phyloP scores from a whole-genome alignment of 2,113 vertebrate genomes.

The Myiopsitta monachus region DNA sequence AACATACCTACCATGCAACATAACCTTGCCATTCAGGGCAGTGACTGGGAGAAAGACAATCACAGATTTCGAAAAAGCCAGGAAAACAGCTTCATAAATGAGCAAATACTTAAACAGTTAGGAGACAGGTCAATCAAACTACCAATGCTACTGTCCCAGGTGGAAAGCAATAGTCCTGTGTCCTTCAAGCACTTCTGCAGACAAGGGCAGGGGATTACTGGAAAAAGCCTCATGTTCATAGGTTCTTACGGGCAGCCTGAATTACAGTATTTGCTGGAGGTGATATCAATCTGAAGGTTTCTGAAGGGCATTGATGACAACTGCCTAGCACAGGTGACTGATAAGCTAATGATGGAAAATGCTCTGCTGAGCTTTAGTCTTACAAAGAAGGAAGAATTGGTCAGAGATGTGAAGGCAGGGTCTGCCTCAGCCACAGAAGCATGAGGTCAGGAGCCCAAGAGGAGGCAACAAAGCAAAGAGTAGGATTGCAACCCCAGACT shows the following conservation, averaged over 20 bases:
- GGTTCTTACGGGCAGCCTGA: not conserved
- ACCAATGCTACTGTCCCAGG: not conserved
- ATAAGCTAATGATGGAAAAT: not conserved
- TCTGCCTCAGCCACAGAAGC: not conserved
- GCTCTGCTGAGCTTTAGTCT: not conserved
- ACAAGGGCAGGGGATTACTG: not conserved
- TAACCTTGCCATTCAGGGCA: not conserved
- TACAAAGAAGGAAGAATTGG: not conserved
- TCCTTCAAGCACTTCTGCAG: not conserved
- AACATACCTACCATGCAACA: not conserved
- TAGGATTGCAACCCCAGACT: not conserved
- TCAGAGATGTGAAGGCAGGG: not conserved
- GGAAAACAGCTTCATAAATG: not conserved
- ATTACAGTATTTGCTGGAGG: not conserved
- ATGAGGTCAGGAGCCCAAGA: rapidly evolving
- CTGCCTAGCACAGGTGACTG: not conserved
- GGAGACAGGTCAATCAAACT: not conserved
- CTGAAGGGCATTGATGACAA: not conserved
- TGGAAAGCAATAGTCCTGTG: not conserved
- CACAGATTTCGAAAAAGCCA: not conserved
- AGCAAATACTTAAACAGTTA: not conserved
- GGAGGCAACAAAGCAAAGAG: not conserved
- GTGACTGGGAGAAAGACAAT: not conserved
- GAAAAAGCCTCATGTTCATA: not conserved
- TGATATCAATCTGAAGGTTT: not conserved